These are phyloP conservation scores for Prosopocoilus inquinatus DNA, from an alignment of 2,888 invertebrate genomes.

Conservation along the genomic window DNA sequence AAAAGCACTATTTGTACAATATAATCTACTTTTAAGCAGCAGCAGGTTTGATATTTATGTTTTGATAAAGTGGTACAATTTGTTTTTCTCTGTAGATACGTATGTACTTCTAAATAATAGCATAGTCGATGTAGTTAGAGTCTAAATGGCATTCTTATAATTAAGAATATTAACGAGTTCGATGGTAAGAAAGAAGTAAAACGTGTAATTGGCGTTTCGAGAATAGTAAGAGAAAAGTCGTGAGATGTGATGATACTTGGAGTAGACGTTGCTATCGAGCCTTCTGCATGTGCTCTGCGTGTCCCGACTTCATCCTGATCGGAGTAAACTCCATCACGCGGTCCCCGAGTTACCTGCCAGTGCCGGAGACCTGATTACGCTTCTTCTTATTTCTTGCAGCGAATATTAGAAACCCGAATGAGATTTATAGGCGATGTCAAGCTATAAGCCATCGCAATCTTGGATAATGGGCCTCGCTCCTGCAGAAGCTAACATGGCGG, in stretches of 20 bases:
- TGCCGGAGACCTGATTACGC: conserved; percentile 1
- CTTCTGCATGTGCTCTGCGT: conserved; percentile 2
- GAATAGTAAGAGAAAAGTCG: neutral
- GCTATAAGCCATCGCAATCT: conserved; percentile 52
- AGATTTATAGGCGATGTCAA: conserved; percentile 49
- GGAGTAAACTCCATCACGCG: neutral
- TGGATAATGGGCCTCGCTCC: conserved; percentile 49
- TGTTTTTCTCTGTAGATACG: too few species aligned
- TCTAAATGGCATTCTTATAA: neutral
- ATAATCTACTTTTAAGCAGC: too few species aligned
- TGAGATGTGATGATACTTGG: conserved; percentile 1
- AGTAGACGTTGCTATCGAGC: neutral
- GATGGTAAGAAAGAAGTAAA: neutral
- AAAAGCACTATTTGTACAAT: too few species aligned
- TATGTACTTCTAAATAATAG: too few species aligned
- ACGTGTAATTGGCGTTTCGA: conserved; percentile 1
- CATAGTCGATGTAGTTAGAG: too few species aligned
- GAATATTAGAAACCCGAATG: conserved; percentile 49
- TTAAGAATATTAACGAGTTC: conserved; percentile 1
- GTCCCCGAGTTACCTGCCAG: conserved; percentile 2
- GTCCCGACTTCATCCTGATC: conserved; percentile 1
- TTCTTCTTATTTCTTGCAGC: conserved; percentile 31
- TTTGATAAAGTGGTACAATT: too few species aligned
- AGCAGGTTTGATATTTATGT: too few species aligned
- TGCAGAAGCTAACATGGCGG: conserved; percentile 45